Percentiles rank a stretch among this genome's conserved stretches.
Conservation (phyloP, 35 echinoderm and acorn worm genomes). For the Ophiothrix spiculata region DNA sequence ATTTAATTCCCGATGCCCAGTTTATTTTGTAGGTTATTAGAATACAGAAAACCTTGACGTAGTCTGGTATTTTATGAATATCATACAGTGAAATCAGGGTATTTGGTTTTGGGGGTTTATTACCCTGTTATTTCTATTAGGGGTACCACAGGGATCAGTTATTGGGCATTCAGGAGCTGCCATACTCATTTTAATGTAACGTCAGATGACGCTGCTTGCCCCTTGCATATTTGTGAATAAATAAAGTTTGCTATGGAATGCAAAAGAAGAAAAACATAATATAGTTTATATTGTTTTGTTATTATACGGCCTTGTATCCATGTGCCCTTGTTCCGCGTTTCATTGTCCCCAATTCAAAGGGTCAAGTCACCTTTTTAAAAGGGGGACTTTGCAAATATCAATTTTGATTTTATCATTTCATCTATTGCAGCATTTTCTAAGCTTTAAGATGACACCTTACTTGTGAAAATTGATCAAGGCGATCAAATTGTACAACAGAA, state of each 20-base stretch:
- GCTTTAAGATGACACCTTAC: too few species aligned
- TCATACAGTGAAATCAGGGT: background rate
- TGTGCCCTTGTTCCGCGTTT: too few species aligned
- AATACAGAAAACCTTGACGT: background rate
- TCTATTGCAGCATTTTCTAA: too few species aligned
- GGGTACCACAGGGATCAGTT: background rate
- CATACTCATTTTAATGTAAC: background rate
- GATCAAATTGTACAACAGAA: too few species aligned
- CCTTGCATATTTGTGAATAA: conserved; percentile 16
- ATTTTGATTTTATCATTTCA: too few species aligned
- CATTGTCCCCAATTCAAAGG: too few species aligned
- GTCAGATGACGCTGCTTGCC: conserved; percentile 5
- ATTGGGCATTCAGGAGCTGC: background rate
- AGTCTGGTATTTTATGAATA: background rate
- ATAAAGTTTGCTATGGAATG: conserved; percentile 16
- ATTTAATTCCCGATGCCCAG: background rate
- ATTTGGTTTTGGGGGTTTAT: background rate
- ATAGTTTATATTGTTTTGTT: too few species aligned
- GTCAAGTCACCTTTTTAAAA: too few species aligned
- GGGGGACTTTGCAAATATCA: too few species aligned
- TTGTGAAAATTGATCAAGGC: too few species aligned
- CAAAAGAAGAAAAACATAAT: background rate
- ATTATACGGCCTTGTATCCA: too few species aligned
- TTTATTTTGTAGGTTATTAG: background rate
- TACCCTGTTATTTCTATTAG: background rate